Conservation (phyloP, 2,797 vertebrate species). For the Chloroceryle inda region DNA sequence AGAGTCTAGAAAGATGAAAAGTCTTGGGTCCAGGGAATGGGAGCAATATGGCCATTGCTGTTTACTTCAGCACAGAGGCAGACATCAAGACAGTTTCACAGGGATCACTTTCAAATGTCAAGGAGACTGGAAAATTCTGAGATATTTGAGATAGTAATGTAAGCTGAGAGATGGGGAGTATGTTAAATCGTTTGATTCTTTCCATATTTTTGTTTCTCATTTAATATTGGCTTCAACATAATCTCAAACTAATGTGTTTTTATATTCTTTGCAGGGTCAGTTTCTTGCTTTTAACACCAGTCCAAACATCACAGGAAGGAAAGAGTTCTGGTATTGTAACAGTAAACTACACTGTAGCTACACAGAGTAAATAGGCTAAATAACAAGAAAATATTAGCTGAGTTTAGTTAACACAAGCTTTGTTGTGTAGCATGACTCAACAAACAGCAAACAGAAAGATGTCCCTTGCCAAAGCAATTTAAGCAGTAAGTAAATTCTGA, state of each 20-base stretch:
- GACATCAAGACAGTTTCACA: neutral
- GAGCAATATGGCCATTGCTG: conserved; percentile 1
- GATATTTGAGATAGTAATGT: neutral
- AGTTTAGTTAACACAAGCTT: neutral
- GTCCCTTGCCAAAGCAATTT: conserved; percentile 6
- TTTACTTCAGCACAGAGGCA: neutral
- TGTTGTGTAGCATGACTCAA: neutral
- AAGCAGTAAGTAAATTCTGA: neutral
- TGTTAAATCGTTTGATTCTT: neutral
- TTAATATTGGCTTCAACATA: neutral
- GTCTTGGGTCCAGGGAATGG: neutral
- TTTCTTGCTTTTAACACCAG: neutral
- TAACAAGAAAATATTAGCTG: neutral
- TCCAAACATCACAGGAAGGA: neutral
- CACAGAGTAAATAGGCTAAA: neutral
- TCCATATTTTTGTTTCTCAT: neutral
- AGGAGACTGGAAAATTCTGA: neutral
- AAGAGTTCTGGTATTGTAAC: neutral
- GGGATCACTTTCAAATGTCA: conserved; percentile 29
- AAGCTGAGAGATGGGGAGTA: neutral
- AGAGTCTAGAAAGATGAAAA: conserved; percentile 14
- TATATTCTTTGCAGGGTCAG: neutral
- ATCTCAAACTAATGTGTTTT: neutral
- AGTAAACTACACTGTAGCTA: neutral
- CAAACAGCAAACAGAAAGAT: conserved; percentile 12